Evolutionary conservation across 2,888 invertebrate genomes (phyloP).

Genomic region (Acanthosepion lycidas): DNA sequence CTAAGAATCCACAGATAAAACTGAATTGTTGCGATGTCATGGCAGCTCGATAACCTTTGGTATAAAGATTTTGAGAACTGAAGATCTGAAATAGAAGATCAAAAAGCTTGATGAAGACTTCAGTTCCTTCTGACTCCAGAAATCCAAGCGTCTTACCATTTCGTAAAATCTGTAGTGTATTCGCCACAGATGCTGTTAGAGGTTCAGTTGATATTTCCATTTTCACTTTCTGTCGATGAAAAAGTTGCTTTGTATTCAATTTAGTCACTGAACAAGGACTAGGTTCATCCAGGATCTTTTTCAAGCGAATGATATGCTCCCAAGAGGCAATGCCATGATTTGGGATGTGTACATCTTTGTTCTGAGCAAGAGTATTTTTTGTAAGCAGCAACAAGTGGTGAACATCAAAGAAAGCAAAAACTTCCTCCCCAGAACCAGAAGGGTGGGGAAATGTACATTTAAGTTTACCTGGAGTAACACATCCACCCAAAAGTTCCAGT

Average conservation of each 20-base stretch:
- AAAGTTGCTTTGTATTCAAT: not conserved
- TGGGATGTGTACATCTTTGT: not conserved
- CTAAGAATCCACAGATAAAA: not conserved
- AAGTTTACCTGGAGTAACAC: not conserved
- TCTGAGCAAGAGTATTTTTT: not conserved
- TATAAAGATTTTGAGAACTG: not conserved
- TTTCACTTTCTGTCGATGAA: not conserved
- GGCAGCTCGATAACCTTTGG: not conserved
- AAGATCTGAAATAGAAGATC: not conserved
- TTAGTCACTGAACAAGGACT: not conserved
- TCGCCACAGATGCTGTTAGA: not conserved
- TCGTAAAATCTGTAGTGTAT: not conserved
- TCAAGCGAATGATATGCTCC: not conserved
- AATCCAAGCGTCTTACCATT: not conserved
- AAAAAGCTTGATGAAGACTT: constrained; percentile 15
- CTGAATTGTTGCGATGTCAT: not conserved
- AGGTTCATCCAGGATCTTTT: not conserved
- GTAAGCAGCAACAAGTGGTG: not conserved
- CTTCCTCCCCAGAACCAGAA: not conserved
- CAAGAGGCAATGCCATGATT: not conserved
- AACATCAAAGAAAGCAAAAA: not conserved
- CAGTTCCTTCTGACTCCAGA: not conserved
- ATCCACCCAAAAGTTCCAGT: not conserved
- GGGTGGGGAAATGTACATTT: not conserved
- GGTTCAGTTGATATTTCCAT: not conserved